Base-by-base conservation (phyloP, 2,797 vertebrate species). In the Channallabes apus region DNA sequence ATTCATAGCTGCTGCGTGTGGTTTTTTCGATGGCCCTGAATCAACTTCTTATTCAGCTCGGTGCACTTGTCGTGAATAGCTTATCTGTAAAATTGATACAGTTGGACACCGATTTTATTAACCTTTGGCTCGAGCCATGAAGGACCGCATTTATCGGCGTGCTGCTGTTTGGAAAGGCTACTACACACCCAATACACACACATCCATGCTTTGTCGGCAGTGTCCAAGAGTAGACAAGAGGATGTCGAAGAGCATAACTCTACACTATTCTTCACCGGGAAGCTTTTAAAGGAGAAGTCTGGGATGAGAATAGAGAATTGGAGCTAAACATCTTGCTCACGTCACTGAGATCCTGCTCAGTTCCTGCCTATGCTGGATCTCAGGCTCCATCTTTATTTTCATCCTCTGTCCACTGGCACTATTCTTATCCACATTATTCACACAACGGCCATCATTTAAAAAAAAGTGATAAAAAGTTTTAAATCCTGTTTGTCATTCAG, bases 61-160 rank as follows among this genome's bases (percentile, higher is more conserved):
- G 95, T 96, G 95, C 96, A 96, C 95, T 97, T 97, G 96, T 97
- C 96, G 95, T 98, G 96, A 98, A 98, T 97, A 96, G 96, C 95
- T 97, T 97, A 97, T 97, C 97, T 97, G 96, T 98, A 97, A 96
- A 98, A 97, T 96, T 96, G 95, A 96, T 97, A 97, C 96, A 97
- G 97, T 98, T 95, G 68, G 95, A 94, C 93, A 96, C 93, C 95
- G 93, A 97, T 98, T 98, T 97, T 97, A 97, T 98, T 97, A 98
- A 98, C 97, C 96, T 98, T 96, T 98, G 96, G 93, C 96, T 96
- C 93, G 94, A 90, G 91, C 88, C 89, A 89, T 93, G 88, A 93
- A 91, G 92, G 89, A 89, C 86, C 67, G 90, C 88, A 88, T 92
- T 93, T 89, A 90, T 90, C 15, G 14, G 27, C 27, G 11, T 87